A percentile compares a stretch with the other conserved stretches of the same genome.
Conservation (phyloP, 2,797 vertebrate genomes). For the Xiphophorus birchmanni region DNA sequence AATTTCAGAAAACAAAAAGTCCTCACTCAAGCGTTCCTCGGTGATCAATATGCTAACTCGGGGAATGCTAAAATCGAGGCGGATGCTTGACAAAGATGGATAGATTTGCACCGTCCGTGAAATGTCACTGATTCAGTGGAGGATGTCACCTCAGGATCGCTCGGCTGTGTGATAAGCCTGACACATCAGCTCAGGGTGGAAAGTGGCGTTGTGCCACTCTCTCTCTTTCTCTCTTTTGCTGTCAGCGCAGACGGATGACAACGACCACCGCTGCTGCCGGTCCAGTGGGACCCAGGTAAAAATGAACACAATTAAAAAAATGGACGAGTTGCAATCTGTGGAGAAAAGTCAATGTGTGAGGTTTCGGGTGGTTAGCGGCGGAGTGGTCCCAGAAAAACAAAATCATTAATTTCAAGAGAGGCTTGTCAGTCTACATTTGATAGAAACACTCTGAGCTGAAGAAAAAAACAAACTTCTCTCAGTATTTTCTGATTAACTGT, state of each 20-base stretch:
- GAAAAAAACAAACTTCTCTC: conserved; percentile 11
- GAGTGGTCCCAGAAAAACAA: conserved; percentile 73
- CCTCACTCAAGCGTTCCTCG: conserved; percentile 78
- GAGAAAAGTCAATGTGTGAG: conserved; percentile 79
- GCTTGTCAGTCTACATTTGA: conserved; percentile 68
- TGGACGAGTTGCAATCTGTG: conserved; percentile 84
- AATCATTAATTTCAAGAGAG: conserved; percentile 75
- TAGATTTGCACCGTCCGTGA: conserved; percentile 89
- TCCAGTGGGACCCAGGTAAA: conserved; percentile 81
- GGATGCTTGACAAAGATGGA: conserved; percentile 85
- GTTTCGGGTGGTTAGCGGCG: conserved; percentile 79
- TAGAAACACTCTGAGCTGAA: conserved; percentile 43
- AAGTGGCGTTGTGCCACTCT: conserved; percentile 73
- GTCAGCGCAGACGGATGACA: conserved; percentile 86
- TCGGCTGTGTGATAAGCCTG: conserved; percentile 86
- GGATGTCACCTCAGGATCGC: conserved; percentile 86
- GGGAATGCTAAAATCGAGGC: conserved; percentile 82
- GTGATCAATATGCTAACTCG: conserved; percentile 88
- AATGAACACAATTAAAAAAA: conserved; percentile 85
- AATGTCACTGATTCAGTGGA: conserved; percentile 89
- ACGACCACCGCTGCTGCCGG: conserved; percentile 78
- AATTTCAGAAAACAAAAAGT: conserved; percentile 70
- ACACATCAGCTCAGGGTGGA: conserved; percentile 82
- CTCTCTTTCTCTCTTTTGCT: conserved; percentile 53
- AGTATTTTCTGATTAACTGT: conserved; percentile 10